Evolutionary conservation across 1,140 invertebrate genomes (phyloP), one percentile per base, ranked within the genome.

Genomic region (Pachyrhynchus sulphureomaculatus): DNA sequence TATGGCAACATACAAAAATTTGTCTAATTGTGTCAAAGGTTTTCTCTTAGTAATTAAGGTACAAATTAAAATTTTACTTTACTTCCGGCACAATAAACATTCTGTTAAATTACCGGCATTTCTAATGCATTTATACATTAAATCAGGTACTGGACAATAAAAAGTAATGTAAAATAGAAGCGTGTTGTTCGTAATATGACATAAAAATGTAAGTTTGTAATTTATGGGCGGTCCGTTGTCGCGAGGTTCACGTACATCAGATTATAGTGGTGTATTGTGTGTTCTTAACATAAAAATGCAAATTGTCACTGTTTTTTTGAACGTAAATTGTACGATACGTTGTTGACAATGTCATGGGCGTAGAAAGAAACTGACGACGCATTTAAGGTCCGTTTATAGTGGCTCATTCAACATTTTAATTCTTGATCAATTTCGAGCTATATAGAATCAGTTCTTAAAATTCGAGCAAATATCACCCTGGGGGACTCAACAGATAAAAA

Each of bases 211-310:
- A 55, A 56, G 49, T 55, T 56, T 44, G 26, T 56, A 45, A 56
- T 56, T 56, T 56, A 56, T 47, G 54, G 26, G 21, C 42, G 20
- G 15, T 36, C 4, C 18, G 17, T 18, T 47, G 41, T 47, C 29
- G 26, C 54, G 39, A 47, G 54, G 23, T 56, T 34, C 18, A 47
- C 39, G 52, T 47, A 47, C 47, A 49, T 59, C 56, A 59, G 56
- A 59, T 49, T 21, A 45, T 47, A 20, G 33, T 47, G 44, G 44
- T 48, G 32, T 42, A 55, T 55, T 26, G 52, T 33, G 21, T 49
- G 47, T 33, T 49, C 45, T 51, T 59, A 59, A 59, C 56, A 42
- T 59, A 49, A 59, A 59, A 59, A 59, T 49, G 56, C 34, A 59
- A 59, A 59, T 59, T 59, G 36, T 59, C 34, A 37, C 4, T n/a